Conservation (phyloP, 2,797 vertebrate species). For the Enteromius afrohamiltoni region DNA sequence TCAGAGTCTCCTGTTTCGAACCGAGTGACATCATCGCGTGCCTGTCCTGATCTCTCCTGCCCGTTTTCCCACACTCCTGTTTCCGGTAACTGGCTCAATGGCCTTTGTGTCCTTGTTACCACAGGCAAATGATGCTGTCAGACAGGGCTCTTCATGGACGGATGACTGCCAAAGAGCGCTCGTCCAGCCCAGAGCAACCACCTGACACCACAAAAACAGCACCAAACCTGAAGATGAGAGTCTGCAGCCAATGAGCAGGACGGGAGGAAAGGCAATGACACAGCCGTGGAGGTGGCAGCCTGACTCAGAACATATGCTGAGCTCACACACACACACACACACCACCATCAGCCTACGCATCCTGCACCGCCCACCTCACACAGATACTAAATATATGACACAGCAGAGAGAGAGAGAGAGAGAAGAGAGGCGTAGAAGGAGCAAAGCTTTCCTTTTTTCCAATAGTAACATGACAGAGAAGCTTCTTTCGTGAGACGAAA, state of each 20-base stretch:
- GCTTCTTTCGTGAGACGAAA: not conserved
- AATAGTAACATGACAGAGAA: conserved; percentile 14
- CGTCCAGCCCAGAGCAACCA: conserved; percentile 13
- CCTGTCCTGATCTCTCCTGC: not conserved
- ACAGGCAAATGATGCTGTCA: conserved; percentile 21
- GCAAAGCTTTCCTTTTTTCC: conserved; percentile 26
- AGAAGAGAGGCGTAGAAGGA: not conserved
- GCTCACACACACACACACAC: conserved; percentile 10
- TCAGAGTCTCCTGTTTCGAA: not conserved
- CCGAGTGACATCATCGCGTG: not conserved
- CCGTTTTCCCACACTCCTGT: conserved; percentile 26
- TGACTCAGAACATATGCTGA: conserved; percentile 47
- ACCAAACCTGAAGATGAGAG: not conserved
- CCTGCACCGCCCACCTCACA: conserved; percentile 22
- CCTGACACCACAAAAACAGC: conserved; percentile 19
- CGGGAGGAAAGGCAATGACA: conserved; percentile 8
- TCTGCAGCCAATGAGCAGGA: not conserved
- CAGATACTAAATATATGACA: conserved; percentile 48
- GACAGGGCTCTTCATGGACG: not conserved
- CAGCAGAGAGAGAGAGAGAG: conserved; percentile 12
- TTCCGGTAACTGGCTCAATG: conserved; percentile 29
- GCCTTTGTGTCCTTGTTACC: conserved; percentile 37
- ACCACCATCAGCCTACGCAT: conserved; percentile 14
- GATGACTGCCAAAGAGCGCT: conserved; percentile 17
- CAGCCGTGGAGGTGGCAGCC: conserved; percentile 28